Evolutionary conservation across 2,113 vertebrate genomes (phyloP).

Genomic region (Syngnathoides biaculeatus): DNA sequence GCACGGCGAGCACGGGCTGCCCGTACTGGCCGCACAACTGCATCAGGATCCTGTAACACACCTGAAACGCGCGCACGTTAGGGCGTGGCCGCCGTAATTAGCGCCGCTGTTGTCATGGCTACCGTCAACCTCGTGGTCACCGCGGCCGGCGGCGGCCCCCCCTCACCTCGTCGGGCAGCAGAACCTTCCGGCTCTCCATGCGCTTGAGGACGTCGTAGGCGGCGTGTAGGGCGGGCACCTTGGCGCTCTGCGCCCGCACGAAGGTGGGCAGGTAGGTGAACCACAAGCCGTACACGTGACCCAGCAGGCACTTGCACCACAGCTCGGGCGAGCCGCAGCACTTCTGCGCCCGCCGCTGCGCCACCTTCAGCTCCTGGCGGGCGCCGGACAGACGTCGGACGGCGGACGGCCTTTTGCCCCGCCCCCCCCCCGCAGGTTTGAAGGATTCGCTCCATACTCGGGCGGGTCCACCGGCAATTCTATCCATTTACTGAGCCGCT

Average conservation of each 20-base stretch:
- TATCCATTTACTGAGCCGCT: no score
- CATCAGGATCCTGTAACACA: conserved; percentile 94
- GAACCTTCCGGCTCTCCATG: conserved; percentile 89
- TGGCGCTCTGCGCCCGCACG: conserved; percentile 76
- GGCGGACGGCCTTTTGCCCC: no score
- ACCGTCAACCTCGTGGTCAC: no score
- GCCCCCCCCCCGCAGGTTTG: no score
- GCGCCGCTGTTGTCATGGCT: no score
- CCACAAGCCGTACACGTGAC: conserved; percentile 93
- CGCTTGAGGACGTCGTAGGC: conserved; percentile 90
- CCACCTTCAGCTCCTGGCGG: conserved; percentile 84
- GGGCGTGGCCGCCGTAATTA: no score
- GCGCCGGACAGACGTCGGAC: no score
- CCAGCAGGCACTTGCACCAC: conserved; percentile 91
- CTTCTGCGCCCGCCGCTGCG: conserved; percentile 87
- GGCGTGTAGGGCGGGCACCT: conserved; percentile 81
- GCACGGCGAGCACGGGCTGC: conserved; percentile 88
- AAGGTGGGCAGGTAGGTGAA: conserved; percentile 91
- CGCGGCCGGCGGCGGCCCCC: no score
- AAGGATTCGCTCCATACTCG: no score
- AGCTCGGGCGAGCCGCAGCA: conserved; percentile 82
- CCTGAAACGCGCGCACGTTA: conserved; percentile 65
- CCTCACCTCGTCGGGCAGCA: conserved; percentile 87
- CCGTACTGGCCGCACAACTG: conserved; percentile 94
- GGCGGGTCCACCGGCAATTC: no score